Evolutionary conservation across 2,888 invertebrate species (phyloP).

Genomic region (Caenorhabditis auriculariae): DNA sequence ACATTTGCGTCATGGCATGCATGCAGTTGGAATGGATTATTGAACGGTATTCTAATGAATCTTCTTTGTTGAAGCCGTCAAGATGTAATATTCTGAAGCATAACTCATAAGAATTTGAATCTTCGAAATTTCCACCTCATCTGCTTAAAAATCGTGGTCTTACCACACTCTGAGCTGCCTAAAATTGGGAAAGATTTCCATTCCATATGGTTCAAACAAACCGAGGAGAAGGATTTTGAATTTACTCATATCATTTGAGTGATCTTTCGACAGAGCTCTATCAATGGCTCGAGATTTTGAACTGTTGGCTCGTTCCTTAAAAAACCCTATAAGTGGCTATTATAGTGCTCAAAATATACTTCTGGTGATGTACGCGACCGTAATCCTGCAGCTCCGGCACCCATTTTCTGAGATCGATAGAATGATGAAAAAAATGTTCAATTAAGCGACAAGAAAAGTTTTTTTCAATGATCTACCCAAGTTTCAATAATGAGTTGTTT

Average conservation of each 20-base stretch:
- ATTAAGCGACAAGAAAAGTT: no score
- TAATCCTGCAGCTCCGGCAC: constrained; percentile 29
- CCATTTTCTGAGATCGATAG: no score
- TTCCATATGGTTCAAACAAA: neutral
- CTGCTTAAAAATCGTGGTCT: constrained; percentile 50
- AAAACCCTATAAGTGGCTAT: neutral
- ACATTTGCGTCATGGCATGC: constrained; percentile 35
- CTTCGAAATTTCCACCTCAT: constrained; percentile 32
- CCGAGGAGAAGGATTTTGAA: constrained; percentile 49
- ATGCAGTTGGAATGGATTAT: constrained; percentile 43
- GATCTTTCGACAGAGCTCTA: constrained; percentile 37
- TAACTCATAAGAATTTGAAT: neutral
- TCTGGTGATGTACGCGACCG: constrained; percentile 23
- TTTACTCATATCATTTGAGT: constrained; percentile 27
- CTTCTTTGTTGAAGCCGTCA: constrained; percentile 44
- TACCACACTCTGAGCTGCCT: constrained; percentile 43
- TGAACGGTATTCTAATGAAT: constrained; percentile 30
- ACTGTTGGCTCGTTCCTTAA: constrained; percentile 24
- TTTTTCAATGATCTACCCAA: no score
- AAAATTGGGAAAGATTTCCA: constrained; percentile 4
- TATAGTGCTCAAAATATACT: constrained; percentile 6
- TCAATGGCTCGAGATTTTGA: constrained; percentile 45
- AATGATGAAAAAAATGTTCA: no score
- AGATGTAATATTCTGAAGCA: constrained; percentile 43
- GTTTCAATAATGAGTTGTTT: no score